phyloP scores from a whole-genome alignment of 2,797 vertebrate species.

The Oreonectes daqikongensis region DNA sequence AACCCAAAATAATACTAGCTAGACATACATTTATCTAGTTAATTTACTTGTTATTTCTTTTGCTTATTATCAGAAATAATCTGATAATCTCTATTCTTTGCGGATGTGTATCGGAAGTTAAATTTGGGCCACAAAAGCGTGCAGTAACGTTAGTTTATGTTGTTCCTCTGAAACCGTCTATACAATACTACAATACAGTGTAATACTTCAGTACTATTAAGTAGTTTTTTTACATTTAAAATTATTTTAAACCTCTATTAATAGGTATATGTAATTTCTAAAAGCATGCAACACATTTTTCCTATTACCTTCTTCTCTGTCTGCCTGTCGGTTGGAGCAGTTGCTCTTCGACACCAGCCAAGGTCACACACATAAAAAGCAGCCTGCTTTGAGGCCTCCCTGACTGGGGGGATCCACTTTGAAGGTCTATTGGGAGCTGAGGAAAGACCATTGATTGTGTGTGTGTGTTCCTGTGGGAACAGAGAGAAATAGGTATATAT shows the following conservation, averaged over 20 bases:
- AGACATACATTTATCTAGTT: too few species aligned
- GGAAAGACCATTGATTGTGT: conserved; percentile 47
- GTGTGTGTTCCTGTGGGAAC: conserved; percentile 24
- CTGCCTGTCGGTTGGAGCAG: conserved; percentile 5
- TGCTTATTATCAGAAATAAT: too few species aligned
- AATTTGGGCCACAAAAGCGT: too few species aligned
- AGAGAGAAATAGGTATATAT: conserved; percentile 37
- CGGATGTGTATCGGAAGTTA: too few species aligned
- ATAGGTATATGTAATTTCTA: too few species aligned
- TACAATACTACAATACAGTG: conserved; percentile 1
- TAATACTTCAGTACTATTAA: neutral
- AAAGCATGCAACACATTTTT: neutral
- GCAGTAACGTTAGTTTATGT: too few species aligned
- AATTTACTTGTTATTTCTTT: too few species aligned
- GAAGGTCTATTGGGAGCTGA: conserved; percentile 47
- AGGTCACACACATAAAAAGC: conserved; percentile 32
- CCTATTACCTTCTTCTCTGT: neutral
- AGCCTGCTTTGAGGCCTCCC: conserved; percentile 30
- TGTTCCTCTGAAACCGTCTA: too few species aligned
- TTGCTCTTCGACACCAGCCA: conserved; percentile 39
- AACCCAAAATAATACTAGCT: too few species aligned
- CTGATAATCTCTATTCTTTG: too few species aligned
- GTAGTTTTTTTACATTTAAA: too few species aligned
- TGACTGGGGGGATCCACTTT: conserved; percentile 42
- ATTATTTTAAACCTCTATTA: too few species aligned